Base-by-base conservation (phyloP, 2,113 vertebrate genomes). In the Anolis carolinensis region DNA sequence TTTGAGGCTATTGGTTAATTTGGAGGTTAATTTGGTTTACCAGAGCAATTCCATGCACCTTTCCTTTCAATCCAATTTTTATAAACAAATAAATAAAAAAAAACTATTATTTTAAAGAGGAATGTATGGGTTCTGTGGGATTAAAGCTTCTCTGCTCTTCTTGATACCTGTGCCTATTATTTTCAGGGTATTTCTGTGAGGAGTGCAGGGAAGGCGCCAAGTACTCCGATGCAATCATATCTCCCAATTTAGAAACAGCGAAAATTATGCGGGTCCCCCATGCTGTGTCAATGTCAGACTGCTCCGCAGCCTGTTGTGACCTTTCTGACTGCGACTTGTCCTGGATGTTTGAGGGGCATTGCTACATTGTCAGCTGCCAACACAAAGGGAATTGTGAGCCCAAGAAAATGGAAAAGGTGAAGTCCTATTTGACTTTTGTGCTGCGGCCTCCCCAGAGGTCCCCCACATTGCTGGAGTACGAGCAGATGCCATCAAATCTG, bases 321-420 rank as follows among this genome's bases (percentile, higher is more conserved):
- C 94, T 97, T 39, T 89, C 95, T 0, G 97, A 94, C 59, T 98
- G 97, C 67, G 96, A 98, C 91, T 90, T 98, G 89, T 97, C 97
- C 59, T 99, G 98, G 98, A 95, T 98, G 95, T 97, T 98, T 13
- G 95, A 97, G 74, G 96, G 91, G 7, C 97, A 87, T 87, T 99
- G 98, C 93, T 98, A 97, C 84, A 91, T 98, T 0, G 97, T 99
- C 82, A 97, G 94, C 95, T 99, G 98, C 91, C 96, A 95, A 39
- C 95, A 84, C 84, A 93, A 91, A 89, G 96, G 95, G 62, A 95
- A 93, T 59, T 99, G 98, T 50, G 95, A 95, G 79, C 98, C 97
- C 78, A 96, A 94, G 87, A 93, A 96, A 87, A 92, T 96, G 25
- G 96, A 96, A 0, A 95, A 95, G 0, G 92, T 97, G 0, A 96